Percentiles rank a stretch among this genome's conserved stretches.
Evolutionary conservation across 2,888 invertebrate genomes (phyloP).

Genomic region (Amblyjoppa fuscipennis): DNA sequence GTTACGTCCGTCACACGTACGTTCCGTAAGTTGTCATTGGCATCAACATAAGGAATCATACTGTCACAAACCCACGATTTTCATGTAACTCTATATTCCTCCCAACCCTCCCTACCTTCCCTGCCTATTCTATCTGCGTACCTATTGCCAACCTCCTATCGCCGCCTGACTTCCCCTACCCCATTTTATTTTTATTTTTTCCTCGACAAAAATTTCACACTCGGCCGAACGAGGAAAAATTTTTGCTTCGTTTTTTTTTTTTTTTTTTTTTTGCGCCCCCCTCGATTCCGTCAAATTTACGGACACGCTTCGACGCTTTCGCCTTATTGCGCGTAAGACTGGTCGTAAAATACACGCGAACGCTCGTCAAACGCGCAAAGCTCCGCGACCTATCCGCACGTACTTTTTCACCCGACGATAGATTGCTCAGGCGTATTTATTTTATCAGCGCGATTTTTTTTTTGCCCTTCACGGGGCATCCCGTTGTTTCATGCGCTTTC

Average conservation of each 20-base stretch:
- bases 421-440: not conserved
- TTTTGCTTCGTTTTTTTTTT: not conserved
- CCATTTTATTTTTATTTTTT: constrained; percentile 63
- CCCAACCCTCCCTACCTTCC: constrained; percentile 33
- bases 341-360: not conserved
- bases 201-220: constrained; percentile 57
- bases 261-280: not conserved
- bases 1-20: not conserved
- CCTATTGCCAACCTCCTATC: constrained; percentile 43
- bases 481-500: not conserved
- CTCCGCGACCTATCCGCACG: not conserved
- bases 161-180: constrained; percentile 48
- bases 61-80: constrained; percentile 63
- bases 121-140: constrained; percentile 39
- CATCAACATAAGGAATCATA: constrained; percentile 26
- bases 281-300: not conserved
- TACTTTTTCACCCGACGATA: not conserved
- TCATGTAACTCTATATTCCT: constrained; percentile 64
- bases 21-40: not conserved
- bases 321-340: not conserved
- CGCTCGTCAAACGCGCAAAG: not conserved
- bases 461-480: not conserved
- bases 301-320: not conserved
- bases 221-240: constrained; percentile 29
- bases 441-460: not conserved